Evolutionary conservation across 2,797 vertebrate genomes (phyloP).

Genomic region (Gymnocypris eckloni): DNA sequence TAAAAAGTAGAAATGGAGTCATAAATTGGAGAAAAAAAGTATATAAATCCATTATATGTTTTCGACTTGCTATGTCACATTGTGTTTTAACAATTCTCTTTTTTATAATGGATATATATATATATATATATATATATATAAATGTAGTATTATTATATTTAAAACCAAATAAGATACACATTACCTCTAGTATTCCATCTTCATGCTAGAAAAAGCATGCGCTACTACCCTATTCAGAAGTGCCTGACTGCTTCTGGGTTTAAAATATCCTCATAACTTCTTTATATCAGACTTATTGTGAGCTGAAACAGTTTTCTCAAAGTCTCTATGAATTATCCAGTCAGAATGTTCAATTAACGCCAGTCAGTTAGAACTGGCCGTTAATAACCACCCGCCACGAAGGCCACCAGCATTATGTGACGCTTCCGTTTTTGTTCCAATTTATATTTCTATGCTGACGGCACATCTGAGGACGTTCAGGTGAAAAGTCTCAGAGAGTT

Average conservation of each 20-base stretch:
- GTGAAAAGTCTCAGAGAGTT: not conserved
- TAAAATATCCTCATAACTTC: slow-evolving; percentile 62
- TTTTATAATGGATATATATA: too few species aligned
- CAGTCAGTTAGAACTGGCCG: slow-evolving; percentile 68
- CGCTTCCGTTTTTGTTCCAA: slow-evolving; percentile 72
- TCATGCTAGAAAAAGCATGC: not conserved
- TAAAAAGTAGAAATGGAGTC: not conserved
- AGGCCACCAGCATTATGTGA: slow-evolving; percentile 61
- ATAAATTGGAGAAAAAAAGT: not conserved
- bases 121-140: too few species aligned
- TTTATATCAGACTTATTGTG: slow-evolving; percentile 68
- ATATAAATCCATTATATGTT: too few species aligned
- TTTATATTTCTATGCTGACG: slow-evolving; percentile 66
- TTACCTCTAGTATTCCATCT: not conserved
- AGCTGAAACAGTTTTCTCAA: slow-evolving; percentile 70
- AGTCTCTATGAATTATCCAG: slow-evolving; percentile 60
- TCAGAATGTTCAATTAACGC: slow-evolving; percentile 72
- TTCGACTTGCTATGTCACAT: not conserved
- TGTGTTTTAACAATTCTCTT: not conserved
- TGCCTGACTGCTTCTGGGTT: slow-evolving; percentile 49
- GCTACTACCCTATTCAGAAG: slow-evolving; percentile 31
- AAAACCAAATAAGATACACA: not conserved
- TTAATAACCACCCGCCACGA: slow-evolving; percentile 69
- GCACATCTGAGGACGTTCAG: not conserved
- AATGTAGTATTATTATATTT: not conserved